Percentiles rank a stretch among this genome's conserved stretches.
Evolutionary conservation across 2,113 vertebrate genomes (phyloP).

Genomic region (Nycticebus coucang): DNA sequence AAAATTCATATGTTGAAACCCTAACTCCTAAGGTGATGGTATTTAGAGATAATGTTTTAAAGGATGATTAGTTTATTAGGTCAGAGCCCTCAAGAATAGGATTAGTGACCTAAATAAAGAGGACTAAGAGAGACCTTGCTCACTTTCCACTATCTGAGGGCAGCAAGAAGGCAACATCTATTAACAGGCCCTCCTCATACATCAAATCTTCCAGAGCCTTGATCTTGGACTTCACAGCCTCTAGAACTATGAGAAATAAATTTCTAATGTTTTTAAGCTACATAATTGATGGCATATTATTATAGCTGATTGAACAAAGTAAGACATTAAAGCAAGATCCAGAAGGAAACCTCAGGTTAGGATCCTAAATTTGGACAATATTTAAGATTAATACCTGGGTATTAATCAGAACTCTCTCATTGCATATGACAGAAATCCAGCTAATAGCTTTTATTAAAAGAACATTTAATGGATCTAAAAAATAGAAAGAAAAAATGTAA

Average conservation of each 20-base stretch:
- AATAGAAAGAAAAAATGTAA: not conserved
- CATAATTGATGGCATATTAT: not conserved
- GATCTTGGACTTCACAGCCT: not conserved
- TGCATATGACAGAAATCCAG: not conserved
- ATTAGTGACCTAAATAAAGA: not conserved
- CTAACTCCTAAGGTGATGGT: not conserved
- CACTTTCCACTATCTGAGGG: not conserved
- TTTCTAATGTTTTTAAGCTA: not conserved
- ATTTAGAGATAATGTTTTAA: not conserved
- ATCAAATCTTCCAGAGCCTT: not conserved
- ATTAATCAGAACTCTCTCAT: conserved; percentile 12
- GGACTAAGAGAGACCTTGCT: not conserved
- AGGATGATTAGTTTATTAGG: not conserved
- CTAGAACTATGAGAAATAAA: not conserved
- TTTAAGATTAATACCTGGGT: not conserved
- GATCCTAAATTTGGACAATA: not conserved
- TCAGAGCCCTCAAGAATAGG: not conserved
- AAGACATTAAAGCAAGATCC: not conserved
- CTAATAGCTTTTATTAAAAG: not conserved
- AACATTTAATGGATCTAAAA: not conserved
- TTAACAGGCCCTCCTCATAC: not conserved
- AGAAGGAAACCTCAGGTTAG: conserved; percentile 26
- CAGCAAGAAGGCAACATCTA: not conserved
- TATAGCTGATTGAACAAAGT: not conserved
- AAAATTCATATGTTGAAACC: not conserved